Conservation (phyloP, 2,797 vertebrate species). For the Molossus alvarezi region DNA sequence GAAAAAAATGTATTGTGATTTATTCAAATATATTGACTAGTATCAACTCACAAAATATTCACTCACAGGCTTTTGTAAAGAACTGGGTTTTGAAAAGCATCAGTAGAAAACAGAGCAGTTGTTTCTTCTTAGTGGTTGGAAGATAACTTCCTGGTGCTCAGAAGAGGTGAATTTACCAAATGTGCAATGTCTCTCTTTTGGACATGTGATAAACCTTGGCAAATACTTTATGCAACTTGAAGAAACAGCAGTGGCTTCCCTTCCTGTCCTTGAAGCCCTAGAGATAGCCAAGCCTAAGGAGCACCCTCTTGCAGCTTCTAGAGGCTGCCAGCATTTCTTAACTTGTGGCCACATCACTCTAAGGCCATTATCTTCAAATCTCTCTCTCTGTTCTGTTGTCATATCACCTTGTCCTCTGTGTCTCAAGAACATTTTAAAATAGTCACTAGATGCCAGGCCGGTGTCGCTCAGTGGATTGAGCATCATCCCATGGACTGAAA, state of each 20-base stretch:
- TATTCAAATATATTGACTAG: background rate
- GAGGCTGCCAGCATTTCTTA: background rate
- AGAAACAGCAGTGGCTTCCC: background rate
- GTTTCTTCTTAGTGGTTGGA: background rate
- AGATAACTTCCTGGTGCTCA: background rate
- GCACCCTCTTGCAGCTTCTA: background rate
- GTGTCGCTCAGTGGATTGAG: too few relatives aligned
- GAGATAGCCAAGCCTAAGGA: background rate
- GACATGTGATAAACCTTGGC: background rate
- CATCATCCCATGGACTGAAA: too few relatives aligned
- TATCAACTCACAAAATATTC: background rate
- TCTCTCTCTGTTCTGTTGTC: background rate
- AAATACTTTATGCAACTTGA: background rate
- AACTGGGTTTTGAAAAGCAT: background rate
- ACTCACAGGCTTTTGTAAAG: background rate
- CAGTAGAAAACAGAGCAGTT: background rate
- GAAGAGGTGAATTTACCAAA: background rate
- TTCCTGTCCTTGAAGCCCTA: background rate
- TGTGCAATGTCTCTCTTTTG: background rate
- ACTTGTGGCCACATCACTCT: background rate
- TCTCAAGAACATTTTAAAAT: background rate
- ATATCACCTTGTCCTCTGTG: background rate
- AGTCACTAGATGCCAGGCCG: background rate
- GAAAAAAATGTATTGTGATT: background rate
- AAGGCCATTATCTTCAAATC: background rate